Base-by-base conservation (phyloP, 2,797 vertebrate genomes). In the Rhinophrynus dorsalis region DNA sequence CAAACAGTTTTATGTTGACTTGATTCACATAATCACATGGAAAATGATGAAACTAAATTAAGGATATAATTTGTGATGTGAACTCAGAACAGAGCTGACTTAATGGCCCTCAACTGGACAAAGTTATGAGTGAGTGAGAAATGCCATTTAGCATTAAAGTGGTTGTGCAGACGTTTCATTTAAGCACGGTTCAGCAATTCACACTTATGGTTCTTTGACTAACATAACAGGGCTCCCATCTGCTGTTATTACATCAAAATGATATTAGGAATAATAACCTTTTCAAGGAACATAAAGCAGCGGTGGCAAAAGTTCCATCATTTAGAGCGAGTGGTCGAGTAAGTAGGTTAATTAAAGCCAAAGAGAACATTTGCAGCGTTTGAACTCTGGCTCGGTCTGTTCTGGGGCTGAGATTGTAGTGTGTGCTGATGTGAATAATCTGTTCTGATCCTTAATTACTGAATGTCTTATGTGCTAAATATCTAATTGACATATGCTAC, bases 151-250 rank as follows among this genome's bases (percentile, higher is more conserved):
- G 38, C 59, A 56, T 50, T 51, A 50, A 64, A 57, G 51, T 50
- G 68, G 13, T 51, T 40, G 59, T 27, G 50, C 50, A 48, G 68
- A 48, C 58, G 30, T 63, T 56, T 56, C 40, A 63, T 56, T 27
- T 29, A 18, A 5, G 30, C 59, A 50, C 32, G 68, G 68, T 56
- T 64, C 68, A 71, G 51, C 27, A 38, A 20, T n/a, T 64, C 29
- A n/a, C 60, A 57, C 38, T 70, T 63, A 56, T 33, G 30, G 21
- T 70, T 59, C 59, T 62, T 44, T 56, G 59, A 63, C 50, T 57
- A 63, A 71, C 40, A 64, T 64, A 71, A 71, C 51, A 57, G 62
- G 60, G 59, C 51, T 51, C 42, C 50, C 68, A 61, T 71, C 68
- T 48, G 59, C 51, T 42, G 40, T 40, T 51, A 64, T 56, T 64